These are phyloP conservation scores for Apolygus lucorum DNA, from an alignment of 1,140 invertebrate genomes.

Conservation along the genomic window DNA sequence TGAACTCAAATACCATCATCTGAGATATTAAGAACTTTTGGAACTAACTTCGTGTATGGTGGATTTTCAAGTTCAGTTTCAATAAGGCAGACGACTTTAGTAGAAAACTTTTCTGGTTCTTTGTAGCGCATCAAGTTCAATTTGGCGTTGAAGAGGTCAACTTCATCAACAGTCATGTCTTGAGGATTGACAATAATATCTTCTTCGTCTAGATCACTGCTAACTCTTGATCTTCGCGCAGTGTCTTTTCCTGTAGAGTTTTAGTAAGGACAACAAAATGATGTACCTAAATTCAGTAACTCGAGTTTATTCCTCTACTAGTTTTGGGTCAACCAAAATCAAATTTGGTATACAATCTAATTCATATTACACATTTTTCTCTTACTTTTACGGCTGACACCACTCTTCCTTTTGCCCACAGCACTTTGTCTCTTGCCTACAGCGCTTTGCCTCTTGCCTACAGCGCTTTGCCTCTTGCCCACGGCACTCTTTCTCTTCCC, in stretches of 20 bases:
- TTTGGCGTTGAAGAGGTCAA: neutral
- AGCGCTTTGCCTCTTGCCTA: neutral
- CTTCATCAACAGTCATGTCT: neutral
- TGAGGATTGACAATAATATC: neutral
- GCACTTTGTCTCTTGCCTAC: neutral
- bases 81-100: slow-evolving; percentile 1
- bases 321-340: too few species aligned
- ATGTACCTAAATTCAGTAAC: too few species aligned
- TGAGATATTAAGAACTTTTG: too few species aligned
- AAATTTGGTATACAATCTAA: too few species aligned
- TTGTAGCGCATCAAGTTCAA: neutral
- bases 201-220: too few species aligned
- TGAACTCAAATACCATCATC: too few species aligned
- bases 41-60: neutral
- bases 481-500: neutral
- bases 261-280: too few species aligned
- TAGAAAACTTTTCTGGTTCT: neutral
- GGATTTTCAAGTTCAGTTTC: neutral
- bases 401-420: neutral
- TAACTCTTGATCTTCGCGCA: too few species aligned
- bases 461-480: neutral
- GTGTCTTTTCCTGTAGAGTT: too few species aligned
- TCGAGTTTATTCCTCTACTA: too few species aligned
- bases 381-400: too few species aligned
- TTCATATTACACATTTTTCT: too few species aligned